Evolutionary conservation across 2,888 invertebrate genomes (phyloP).

Genomic region (Archips crataeganus): DNA sequence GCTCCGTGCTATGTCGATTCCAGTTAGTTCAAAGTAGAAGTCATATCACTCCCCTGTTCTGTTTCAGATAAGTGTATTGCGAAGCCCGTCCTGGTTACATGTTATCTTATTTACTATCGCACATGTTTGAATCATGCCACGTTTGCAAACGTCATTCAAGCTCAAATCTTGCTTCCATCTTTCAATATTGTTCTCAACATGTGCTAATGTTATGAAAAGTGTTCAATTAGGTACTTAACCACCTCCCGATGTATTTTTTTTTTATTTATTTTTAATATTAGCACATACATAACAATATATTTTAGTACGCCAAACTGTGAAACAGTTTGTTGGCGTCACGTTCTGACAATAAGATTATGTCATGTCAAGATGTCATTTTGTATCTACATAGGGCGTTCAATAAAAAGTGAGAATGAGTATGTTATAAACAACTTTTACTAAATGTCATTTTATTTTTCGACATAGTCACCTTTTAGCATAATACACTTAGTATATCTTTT

Average conservation of each 20-base stretch:
- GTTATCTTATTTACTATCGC: constrained; percentile 1
- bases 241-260: neutral
- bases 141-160: neutral
- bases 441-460: too few relatives aligned
- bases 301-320: too few relatives aligned
- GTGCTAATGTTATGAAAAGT: neutral
- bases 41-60: neutral
- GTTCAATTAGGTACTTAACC: neutral
- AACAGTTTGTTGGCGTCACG: too few relatives aligned
- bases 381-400: too few relatives aligned
- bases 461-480: too few relatives aligned
- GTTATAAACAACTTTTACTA: too few relatives aligned
- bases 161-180: neutral
- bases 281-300: too few relatives aligned
- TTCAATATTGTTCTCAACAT: neutral
- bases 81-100: neutral
- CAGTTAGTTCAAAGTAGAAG: neutral
- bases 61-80: neutral
- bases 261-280: too few relatives aligned
- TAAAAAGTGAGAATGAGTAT: too few relatives aligned
- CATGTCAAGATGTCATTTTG: too few relatives aligned
- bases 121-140: neutral
- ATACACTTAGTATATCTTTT: too few relatives aligned
- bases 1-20: neutral
- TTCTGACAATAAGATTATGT: too few relatives aligned